Percentiles rank a stretch among this genome's conserved stretches.
These are phyloP conservation scores for Drosophila kokeensis DNA, from an alignment of 2,888 invertebrate genomes.

Conservation along the genomic window DNA sequence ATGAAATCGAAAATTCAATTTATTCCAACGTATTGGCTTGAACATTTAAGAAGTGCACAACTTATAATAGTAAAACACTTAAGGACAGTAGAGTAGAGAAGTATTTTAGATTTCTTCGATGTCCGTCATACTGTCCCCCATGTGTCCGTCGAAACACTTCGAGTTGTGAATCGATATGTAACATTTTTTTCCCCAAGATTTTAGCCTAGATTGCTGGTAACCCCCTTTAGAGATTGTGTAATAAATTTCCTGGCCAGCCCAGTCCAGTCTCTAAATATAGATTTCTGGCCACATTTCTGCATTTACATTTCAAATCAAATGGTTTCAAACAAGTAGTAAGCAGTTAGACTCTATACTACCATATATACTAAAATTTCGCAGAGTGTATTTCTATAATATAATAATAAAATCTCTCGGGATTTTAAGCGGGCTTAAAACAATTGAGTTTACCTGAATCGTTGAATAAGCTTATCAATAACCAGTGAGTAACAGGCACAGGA, in stretches of 20 bases:
- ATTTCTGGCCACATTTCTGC: not conserved
- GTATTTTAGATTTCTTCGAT: not conserved
- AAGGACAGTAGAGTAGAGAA: no score
- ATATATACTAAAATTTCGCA: not conserved
- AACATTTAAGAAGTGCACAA: no score
- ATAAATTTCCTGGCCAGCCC: no score
- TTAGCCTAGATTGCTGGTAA: not conserved
- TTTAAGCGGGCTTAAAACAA: not conserved
- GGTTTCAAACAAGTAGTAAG: not conserved
- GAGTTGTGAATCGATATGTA: not conserved
- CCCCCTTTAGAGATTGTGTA: not conserved
- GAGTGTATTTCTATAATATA: not conserved
- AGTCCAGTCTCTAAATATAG: not conserved
- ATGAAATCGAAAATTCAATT: no score
- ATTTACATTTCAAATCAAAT: no score
- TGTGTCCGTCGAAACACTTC: not conserved
- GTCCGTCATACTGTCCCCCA: no score
- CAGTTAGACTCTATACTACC: not conserved
- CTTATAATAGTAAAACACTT: not conserved
- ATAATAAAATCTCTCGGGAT: not conserved
- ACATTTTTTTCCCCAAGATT: not conserved
- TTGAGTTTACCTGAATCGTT: conserved; percentile 88
- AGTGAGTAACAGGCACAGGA: conserved; percentile 97
- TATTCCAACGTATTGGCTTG: no score
- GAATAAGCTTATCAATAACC: conserved; percentile 94